Evolutionary conservation across 2,113 vertebrate species (phyloP), one percentile per base, ranked within the genome.

Genomic region (Pachyramphus minor): DNA sequence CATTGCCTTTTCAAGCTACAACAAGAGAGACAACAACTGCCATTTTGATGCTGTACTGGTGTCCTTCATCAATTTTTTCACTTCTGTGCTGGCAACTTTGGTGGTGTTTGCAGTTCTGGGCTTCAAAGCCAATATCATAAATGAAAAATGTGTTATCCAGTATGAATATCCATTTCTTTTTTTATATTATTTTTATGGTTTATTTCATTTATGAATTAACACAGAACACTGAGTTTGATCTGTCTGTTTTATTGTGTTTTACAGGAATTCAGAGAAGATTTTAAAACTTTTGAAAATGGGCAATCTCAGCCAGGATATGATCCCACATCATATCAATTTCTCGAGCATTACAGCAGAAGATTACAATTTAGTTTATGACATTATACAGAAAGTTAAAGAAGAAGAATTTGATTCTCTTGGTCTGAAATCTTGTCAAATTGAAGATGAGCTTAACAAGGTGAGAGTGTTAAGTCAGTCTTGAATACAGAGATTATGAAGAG

Each of bases 1-100:
- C 97, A 99, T 99, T 93, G 99, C 99, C 93, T 99, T 99, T 97
- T 99, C 99, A 97, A 99, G 99, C 98, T 99, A 99, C 98, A 99
- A 99, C 98, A 99, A 99, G 97, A 98, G 99, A 91, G 98, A 99
- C 98, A 99, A 99, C 98, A 99, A 99, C 98, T 99, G 99, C 98
- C 99, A 99, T 97, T 99, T 99, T 31, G 99, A 99, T 72, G 99
- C 99, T 84, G 98, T 99, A 69, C 97, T 99, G 92, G 99, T 99
- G 97, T 99, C 99, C 77, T 98, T 99, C 63, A 99, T 99, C 97
- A 99, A 99, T 94, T 99, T 99, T 98, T 99, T 99, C 97, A 99
- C 99, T 73, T 99, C 99, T 44, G 98, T 99, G 91, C 98, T 99
- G 98, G 99, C 99, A 94, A 99, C 99, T 17, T 95, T 99, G 98